phyloP scores from a whole-genome alignment of 2,797 vertebrate species.

The Chelon labrosus region DNA sequence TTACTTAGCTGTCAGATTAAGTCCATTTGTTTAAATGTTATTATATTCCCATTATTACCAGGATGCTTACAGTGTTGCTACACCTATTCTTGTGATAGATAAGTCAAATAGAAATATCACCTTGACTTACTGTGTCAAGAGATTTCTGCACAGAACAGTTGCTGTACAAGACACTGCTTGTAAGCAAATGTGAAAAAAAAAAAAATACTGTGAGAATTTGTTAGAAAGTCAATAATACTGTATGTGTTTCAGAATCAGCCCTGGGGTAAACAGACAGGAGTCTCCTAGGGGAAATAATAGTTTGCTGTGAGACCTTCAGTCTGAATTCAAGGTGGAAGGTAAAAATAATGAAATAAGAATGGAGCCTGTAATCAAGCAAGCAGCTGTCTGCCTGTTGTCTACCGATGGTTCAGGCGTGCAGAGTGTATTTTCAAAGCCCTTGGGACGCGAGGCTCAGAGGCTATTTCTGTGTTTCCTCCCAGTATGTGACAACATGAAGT shows the following conservation, averaged over 20 bases:
- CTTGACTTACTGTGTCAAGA: neutral
- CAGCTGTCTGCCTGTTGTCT: constrained; percentile 72
- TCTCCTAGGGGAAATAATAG: constrained; percentile 77
- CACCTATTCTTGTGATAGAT: neutral
- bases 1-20: constrained; percentile 10
- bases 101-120: constrained; percentile 1
- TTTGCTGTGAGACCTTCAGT: constrained; percentile 73
- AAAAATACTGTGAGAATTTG: constrained; percentile 32
- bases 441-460: constrained; percentile 63
- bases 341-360: constrained; percentile 80
- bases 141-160: constrained; percentile 23
- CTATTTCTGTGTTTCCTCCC: constrained; percentile 60
- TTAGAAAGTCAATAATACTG: constrained; percentile 50
- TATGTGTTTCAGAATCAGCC: constrained; percentile 41
- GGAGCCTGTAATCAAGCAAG: constrained; percentile 68
- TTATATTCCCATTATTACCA: too few species aligned
- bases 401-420: constrained; percentile 33
- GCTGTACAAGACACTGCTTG: constrained; percentile 6
- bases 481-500: constrained; percentile 41
- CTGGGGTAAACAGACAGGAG: constrained; percentile 35
- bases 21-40: neutral
- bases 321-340: constrained; percentile 77
- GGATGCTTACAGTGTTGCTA: too few species aligned
- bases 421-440: constrained; percentile 78
- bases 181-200: neutral